Percentiles rank a stretch among this genome's conserved stretches.
Evolutionary conservation across 2,888 invertebrate species (phyloP).

Genomic region (Standfussiana lucernea): DNA sequence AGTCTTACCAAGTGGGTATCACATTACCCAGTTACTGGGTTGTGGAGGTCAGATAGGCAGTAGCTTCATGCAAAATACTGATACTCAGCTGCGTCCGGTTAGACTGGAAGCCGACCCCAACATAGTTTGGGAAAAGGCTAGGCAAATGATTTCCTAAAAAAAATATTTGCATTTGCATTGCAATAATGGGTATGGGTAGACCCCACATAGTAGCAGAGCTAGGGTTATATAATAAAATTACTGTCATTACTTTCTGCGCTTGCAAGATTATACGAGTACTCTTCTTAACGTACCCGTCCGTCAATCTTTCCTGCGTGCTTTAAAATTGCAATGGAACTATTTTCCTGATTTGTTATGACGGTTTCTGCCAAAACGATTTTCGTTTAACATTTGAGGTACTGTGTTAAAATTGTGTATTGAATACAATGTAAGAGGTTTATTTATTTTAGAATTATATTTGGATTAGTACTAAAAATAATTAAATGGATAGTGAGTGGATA

Average conservation of each 20-base stretch:
- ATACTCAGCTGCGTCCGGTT: no score
- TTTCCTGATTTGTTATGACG: constrained; percentile 34
- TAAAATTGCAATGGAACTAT: constrained; percentile 43
- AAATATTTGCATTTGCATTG: not conserved
- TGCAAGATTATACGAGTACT: constrained; percentile 31
- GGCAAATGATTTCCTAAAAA: no score
- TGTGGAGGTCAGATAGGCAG: no score
- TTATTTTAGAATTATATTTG: not conserved
- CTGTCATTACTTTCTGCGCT: constrained; percentile 28
- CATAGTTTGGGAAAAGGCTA: no score
- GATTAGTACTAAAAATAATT: not conserved
- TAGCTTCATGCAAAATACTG: no score
- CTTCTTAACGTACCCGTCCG: constrained; percentile 44
- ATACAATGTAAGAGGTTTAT: not conserved
- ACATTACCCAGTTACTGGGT: no score
- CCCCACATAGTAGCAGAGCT: not conserved
- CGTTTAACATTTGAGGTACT: not conserved
- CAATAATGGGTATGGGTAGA: not conserved
- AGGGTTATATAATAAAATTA: constrained; percentile 37
- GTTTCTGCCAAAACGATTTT: constrained; percentile 4
- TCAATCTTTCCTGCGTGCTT: constrained; percentile 46
- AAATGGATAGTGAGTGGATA: not conserved
- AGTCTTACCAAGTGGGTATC: no score
- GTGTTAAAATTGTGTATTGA: not conserved
- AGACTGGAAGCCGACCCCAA: no score